Conservation (phyloP, 1,140 invertebrate genomes). For the Reticulitermes speratus region DNA sequence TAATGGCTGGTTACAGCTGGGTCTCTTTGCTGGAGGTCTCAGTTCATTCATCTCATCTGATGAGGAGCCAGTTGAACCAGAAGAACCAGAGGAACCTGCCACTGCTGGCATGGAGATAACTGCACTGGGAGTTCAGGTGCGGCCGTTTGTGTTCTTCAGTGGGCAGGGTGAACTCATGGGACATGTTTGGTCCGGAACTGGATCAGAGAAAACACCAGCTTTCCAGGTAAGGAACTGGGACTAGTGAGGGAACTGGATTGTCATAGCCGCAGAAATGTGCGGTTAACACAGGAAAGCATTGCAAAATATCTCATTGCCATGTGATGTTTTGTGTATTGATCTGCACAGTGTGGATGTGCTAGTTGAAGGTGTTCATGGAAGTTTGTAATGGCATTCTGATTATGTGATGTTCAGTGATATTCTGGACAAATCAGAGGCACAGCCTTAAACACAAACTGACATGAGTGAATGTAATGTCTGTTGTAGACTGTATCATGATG, state of each 20-base stretch:
- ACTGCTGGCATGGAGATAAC: constrained; percentile 85
- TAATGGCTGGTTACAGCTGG: constrained; percentile 55
- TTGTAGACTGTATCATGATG: no score
- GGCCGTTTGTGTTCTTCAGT: constrained; percentile 82
- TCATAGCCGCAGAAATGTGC: neutral
- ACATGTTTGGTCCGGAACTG: constrained; percentile 83
- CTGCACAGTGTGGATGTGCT: no score
- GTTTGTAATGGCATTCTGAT: no score
- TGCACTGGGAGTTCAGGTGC: constrained; percentile 71
- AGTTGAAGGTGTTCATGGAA: no score
- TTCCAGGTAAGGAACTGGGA: constrained; percentile 59
- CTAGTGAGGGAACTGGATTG: no score
- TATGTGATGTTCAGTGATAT: no score
- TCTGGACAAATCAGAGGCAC: no score
- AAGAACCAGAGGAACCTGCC: constrained; percentile 55
- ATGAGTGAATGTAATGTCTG: no score
- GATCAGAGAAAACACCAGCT: constrained; percentile 77
- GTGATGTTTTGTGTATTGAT: no score
- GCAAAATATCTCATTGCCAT: no score
- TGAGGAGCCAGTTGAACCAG: constrained; percentile 45
- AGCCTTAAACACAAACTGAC: no score
- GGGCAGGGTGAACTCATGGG: constrained; percentile 85
- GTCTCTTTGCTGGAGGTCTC: constrained; percentile 78
- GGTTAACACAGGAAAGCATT: no score
- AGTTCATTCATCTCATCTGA: constrained; percentile 62